phyloP scores from a whole-genome alignment of 2,113 vertebrate genomes.

The Microtus montanus region DNA sequence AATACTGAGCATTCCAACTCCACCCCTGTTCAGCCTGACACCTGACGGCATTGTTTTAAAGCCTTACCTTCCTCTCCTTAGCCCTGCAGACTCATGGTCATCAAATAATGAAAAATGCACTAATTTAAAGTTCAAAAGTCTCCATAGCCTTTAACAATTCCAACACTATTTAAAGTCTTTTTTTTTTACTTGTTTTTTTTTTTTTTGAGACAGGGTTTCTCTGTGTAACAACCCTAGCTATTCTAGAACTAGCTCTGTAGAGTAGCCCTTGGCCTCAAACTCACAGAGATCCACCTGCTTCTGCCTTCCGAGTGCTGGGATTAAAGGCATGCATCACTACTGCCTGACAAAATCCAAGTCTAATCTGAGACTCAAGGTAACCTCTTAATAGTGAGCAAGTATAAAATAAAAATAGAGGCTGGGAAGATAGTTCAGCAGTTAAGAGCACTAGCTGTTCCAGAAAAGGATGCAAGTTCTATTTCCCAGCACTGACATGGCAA shows the following conservation, averaged over 20 bases:
- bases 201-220: too few relatives aligned
- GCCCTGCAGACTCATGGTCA: not conserved
- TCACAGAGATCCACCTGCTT: too few relatives aligned
- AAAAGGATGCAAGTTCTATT: not conserved
- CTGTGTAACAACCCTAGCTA: too few relatives aligned
- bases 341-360: not conserved
- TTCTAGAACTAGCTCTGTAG: too few relatives aligned
- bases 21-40: not conserved
- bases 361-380: not conserved
- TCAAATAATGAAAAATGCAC: not conserved
- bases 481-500: not conserved
- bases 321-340: too few relatives aligned
- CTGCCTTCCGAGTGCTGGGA: too few relatives aligned
- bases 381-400: not conserved
- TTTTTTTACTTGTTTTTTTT: too few relatives aligned
- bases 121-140: not conserved
- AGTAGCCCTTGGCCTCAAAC: too few relatives aligned
- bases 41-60: not conserved
- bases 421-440: not conserved
- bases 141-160: not conserved
- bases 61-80: not conserved
- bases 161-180: not conserved
- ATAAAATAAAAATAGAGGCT: not conserved
- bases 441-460: not conserved
- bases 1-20: not conserved